phyloP scores from a whole-genome alignment of 2,113 vertebrate species.

The Todiramphus saurophagus region DNA sequence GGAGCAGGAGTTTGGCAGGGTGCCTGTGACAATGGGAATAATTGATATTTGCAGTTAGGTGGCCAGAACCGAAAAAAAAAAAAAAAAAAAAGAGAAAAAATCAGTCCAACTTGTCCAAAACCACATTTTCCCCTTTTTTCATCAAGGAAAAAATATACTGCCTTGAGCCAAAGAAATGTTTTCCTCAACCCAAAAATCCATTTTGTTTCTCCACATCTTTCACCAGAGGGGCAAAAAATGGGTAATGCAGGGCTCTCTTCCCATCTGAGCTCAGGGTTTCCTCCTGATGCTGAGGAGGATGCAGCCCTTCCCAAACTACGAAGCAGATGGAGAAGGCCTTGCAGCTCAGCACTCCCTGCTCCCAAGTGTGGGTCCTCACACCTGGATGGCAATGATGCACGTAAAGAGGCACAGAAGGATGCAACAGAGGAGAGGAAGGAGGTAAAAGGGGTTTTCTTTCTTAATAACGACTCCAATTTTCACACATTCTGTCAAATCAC shows the following conservation, averaged over 20 bases:
- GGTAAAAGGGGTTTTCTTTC: neutral
- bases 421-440: neutral
- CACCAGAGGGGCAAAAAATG: neutral
- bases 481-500: neutral
- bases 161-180: neutral
- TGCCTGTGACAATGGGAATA: neutral
- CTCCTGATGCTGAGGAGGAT: neutral
- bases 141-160: neutral
- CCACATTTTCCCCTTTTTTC: neutral
- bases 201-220: neutral
- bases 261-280: neutral
- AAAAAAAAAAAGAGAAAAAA: neutral
- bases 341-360: neutral
- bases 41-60: constrained; percentile 14
- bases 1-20: neutral
- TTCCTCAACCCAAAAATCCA: neutral
- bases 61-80: neutral
- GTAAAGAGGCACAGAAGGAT: neutral
- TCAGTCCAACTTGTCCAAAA: neutral
- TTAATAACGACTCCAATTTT: neutral
- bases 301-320: neutral
- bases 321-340: neutral
- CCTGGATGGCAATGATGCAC: neutral
- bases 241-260: neutral
- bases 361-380: neutral